Base-by-base conservation (phyloP, 2,888 invertebrate genomes). In the Exephanes ischioxanthus region DNA sequence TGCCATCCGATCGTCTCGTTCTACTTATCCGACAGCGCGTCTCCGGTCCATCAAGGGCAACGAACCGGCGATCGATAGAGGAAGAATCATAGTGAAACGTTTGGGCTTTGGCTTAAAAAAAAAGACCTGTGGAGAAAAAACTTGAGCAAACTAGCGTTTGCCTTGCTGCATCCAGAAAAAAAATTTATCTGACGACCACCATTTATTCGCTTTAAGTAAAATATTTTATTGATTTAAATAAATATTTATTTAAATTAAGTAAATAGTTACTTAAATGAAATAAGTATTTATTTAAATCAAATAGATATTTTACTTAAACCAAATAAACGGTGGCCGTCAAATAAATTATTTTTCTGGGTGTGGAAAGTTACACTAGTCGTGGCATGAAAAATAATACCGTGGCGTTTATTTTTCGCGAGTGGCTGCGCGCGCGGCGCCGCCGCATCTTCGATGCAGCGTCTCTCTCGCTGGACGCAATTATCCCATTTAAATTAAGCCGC, bases 401-500 rank as follows among this genome's bases (percentile, higher is more conserved):
- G 51, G 33, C 48, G 68, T 58, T 82, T 81, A 82, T 85, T 85
- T 45, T 75, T 66, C 66, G 78, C 81, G 78, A 85, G 73, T 70
- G 68, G 58, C 58, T 22, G 45, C 5, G 51, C 68, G 73, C 84
- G 67, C 81, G 78, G 84, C 81, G 77, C 78, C 81, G 84, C 85
- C 77, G 76, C 71, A 80, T 83, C 79, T 75, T 84, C 79, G 61
- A 61, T 61, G 61, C 61, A 30, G 37, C 26, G 5, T 19, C 71
- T 73, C 72, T 73, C 73, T 70, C 67, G 76, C 85, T 76, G 87
- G 89, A 92, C 90, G 93, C 93, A 93, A 93, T 93, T 93, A 93
- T 93, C 93, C 93, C 92, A 93, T 93, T 93, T 93, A 93, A 93
- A 93, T 93, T 92, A 93, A 93, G 92, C 92, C 91, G 91, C 91